Percentiles rank a stretch among this genome's conserved stretches.
Evolutionary conservation across 2,797 vertebrate species (phyloP).

Genomic region (Threskiornis aethiopicus): DNA sequence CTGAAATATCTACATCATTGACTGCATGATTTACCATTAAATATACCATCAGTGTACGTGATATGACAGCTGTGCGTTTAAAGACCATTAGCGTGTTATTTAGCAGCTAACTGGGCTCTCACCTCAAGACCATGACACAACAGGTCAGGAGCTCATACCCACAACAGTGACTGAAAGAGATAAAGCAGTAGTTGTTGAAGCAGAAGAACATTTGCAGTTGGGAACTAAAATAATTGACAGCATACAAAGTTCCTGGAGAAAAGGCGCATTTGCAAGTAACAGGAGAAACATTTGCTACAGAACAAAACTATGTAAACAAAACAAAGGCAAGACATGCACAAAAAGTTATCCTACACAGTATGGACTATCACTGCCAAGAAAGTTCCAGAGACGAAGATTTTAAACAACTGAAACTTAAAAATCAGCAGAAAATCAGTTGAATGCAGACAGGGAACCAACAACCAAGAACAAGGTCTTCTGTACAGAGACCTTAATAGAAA

Average conservation of each 20-base stretch:
- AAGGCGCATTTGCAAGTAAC: conserved; percentile 32
- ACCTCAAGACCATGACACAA: neutral
- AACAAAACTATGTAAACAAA: conserved; percentile 65
- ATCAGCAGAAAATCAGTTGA: conserved; percentile 9
- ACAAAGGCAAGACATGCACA: conserved; percentile 31
- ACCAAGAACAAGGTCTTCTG: neutral
- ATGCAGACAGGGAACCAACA: neutral
- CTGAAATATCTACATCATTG: neutral
- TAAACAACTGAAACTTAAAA: conserved; percentile 34
- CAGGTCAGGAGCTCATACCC: neutral
- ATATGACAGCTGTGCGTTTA: neutral
- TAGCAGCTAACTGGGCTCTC: neutral
- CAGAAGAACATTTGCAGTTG: neutral
- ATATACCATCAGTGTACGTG: neutral
- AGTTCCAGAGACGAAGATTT: conserved; percentile 35
- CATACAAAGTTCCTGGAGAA: neutral
- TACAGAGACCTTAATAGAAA: neutral
- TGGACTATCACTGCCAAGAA: conserved; percentile 37
- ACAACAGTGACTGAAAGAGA: neutral
- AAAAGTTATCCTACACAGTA: conserved; percentile 52
- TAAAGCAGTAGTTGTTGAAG: neutral
- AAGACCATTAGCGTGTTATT: conserved; percentile 10
- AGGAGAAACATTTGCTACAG: conserved; percentile 51
- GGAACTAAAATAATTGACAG: neutral
- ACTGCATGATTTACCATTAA: conserved; percentile 15